Evolutionary conservation across 2,113 vertebrate genomes (phyloP), one percentile per base, ranked within the genome.

Genomic region (Leucopsar rothschildi): DNA sequence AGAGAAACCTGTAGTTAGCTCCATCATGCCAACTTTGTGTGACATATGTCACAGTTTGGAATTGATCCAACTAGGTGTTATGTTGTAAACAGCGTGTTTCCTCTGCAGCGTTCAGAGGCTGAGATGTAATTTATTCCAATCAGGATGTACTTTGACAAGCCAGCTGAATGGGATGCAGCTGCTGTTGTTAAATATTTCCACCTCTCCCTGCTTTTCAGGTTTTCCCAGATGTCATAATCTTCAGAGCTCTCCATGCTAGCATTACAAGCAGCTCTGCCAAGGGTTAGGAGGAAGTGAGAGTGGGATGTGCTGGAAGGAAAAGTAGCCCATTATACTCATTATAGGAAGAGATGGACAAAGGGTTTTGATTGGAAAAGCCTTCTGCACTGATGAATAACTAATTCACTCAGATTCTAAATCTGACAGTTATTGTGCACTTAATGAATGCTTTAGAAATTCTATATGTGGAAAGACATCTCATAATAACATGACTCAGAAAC

Each of bases 221-320:
- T 97, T 88, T 94, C 81, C 88, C 96, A 96, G 95, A 97, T 96
- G 93, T 86, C 83, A 87, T 80, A 64, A 90, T 86, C 89, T 86
- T 95, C 88, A 88, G 61, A 65, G 37, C 57, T 57, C 75, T 92
- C 87, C 60, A 27, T 37, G 39, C 33, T 86, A 37, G 50, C 12
- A 6, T 31, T 64, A n/a, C 19, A 66, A 80, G 45, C 86, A 91
- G 40, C 35, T 93, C 64, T 78, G 83, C 72, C 93, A 95, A 76
- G 31, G 71, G 77, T 72, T 92, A 88, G 78, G 37, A 81, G 87
- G 91, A 93, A 89, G 75, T 59, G 42, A 44, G 50, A 70, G 50
- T 76, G 64, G 73, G 76, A 80, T 78, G 68, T 86, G 83, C 53
- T 90, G 83, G 83, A 90, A 93, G 42, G 56, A 87, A 76, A 89